phyloP scores from a whole-genome alignment of 30 jellyfish, hydroid and myxozoan genomes.

The Cassiopea xamachana region DNA sequence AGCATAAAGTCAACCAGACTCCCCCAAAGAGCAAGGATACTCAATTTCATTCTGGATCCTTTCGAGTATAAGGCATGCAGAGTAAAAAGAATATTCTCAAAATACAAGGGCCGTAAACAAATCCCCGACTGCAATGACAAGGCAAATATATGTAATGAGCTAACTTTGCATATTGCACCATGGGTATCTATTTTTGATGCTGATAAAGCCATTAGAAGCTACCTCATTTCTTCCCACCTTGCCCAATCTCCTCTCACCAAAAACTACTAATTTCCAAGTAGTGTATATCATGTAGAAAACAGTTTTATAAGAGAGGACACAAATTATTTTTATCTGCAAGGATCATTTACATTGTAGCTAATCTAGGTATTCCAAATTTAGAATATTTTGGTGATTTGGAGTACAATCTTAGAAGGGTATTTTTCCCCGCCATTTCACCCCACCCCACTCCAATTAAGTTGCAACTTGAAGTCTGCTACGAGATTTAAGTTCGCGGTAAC shows the following conservation, averaged over 20 bases:
- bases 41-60: no score
- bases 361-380: background rate
- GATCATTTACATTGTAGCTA: conserved; percentile 1
- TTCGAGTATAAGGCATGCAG: no score
- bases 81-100: no score
- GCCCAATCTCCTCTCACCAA: conserved; percentile 20
- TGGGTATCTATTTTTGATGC: conserved; percentile 13
- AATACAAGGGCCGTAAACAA: no score
- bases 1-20: no score
- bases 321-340: background rate
- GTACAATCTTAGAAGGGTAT: background rate
- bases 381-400: background rate
- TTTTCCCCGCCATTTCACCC: background rate
- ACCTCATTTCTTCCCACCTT: conserved; percentile 1
- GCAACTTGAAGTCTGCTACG: no score
- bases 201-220: conserved; percentile 5
- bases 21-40: no score
- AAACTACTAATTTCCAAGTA: background rate
- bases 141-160: no score
- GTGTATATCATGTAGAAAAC: conserved; percentile 7
- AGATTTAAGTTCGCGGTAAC: no score
- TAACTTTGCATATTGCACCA: background rate
- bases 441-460: background rate
- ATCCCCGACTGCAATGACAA: no score
- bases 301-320: background rate